phyloP scores from a whole-genome alignment of 2,888 invertebrate species.

The Aspidiotus destructor region DNA sequence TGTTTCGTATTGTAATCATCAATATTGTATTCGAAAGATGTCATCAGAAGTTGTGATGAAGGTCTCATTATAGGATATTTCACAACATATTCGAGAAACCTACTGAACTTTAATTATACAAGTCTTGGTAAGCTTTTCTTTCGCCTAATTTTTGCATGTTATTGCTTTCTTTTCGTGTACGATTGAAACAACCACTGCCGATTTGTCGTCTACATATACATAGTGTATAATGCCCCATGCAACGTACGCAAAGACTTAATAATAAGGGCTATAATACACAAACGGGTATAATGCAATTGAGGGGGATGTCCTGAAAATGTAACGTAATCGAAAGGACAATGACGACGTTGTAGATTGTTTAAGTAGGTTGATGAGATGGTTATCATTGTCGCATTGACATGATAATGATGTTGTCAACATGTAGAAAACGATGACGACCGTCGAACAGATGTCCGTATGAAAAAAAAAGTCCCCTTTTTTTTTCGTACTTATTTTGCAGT shows the following conservation, averaged over 20 bases:
- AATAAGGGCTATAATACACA: conserved; percentile 11
- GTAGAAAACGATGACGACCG: neutral
- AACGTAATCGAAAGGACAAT: conserved; percentile 28
- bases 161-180: too few species aligned
- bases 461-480: conserved; percentile 6
- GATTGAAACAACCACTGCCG: too few species aligned
- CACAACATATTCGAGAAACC: too few species aligned
- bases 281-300: conserved; percentile 16
- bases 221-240: neutral
- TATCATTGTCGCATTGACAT: conserved; percentile 31
- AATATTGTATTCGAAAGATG: too few species aligned
- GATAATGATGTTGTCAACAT: conserved; percentile 32
- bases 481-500: conserved; percentile 1
- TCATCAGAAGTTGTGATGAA: too few species aligned
- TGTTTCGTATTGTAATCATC: too few species aligned
- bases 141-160: too few species aligned
- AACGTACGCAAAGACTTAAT: neutral
- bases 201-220: too few species aligned
- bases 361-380: conserved; percentile 33
- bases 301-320: conserved; percentile 21
- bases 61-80: too few species aligned
- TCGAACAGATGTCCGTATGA: conserved; percentile 29
- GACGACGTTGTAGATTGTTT: conserved; percentile 30
- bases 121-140: too few species aligned
- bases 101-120: too few species aligned